A percentile compares a stretch with the other conserved stretches of the same genome.
phyloP scores from a whole-genome alignment of 2,113 vertebrate species.

The Nesoenas mayeri region DNA sequence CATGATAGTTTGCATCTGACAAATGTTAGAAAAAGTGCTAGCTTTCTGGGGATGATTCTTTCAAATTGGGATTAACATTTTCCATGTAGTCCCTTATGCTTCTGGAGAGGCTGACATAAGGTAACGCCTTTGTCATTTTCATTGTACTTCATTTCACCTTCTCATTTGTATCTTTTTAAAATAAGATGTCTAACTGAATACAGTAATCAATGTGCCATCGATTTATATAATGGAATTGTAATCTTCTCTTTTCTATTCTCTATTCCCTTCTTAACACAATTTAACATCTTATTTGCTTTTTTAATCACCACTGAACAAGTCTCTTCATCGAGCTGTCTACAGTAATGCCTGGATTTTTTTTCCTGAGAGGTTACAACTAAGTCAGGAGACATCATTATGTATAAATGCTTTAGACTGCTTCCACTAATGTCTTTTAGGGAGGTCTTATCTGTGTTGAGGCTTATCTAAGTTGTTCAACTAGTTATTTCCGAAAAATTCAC shows the following conservation, averaged over 20 bases:
- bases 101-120: constrained; percentile 36
- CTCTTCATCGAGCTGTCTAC: constrained; percentile 40
- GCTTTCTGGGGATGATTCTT: neutral
- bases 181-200: constrained; percentile 63
- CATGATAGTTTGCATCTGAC: neutral
- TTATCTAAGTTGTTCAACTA: neutral
- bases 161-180: constrained; percentile 66
- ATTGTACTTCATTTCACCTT: constrained; percentile 62
- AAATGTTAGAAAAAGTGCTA: neutral
- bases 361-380: constrained; percentile 31
- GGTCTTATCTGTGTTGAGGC: constrained; percentile 1
- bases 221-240: constrained; percentile 60
- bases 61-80: constrained; percentile 35
- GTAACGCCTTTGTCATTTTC: constrained; percentile 62
- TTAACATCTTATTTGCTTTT: constrained; percentile 57
- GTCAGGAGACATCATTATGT: constrained; percentile 3
- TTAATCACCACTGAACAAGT: constrained; percentile 44
- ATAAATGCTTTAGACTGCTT: constrained; percentile 44
- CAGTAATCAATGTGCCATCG: constrained; percentile 60
- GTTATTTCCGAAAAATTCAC: constrained; percentile 3
- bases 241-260: constrained; percentile 39
- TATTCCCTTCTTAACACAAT: constrained; percentile 42
- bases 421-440: neutral
- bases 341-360: constrained; percentile 39
- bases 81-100: neutral